A percentile compares a stretch with the other conserved stretches of the same genome.
These are phyloP conservation scores for Caenorhabditis sulstoni DNA, from an alignment of 2,888 invertebrate species.

Conservation along the genomic window DNA sequence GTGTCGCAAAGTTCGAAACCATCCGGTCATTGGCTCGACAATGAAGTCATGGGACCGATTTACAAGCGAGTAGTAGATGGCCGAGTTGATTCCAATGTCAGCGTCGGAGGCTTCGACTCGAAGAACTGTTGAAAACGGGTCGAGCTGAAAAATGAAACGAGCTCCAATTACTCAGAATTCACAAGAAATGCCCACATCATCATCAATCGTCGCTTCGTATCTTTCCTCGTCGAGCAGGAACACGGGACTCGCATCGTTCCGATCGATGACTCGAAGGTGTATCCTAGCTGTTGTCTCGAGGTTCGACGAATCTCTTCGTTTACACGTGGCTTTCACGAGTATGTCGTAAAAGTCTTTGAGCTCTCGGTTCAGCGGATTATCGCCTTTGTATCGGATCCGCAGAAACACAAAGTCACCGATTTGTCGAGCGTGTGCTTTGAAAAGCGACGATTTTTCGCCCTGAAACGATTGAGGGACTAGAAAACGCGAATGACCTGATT, in stretches of 20 bases:
- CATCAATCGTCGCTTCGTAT: constrained; percentile 84
- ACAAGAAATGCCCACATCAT: constrained; percentile 56
- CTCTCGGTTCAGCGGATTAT: constrained; percentile 93
- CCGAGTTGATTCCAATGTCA: constrained; percentile 94
- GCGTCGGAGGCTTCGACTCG: constrained; percentile 91
- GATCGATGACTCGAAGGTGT: constrained; percentile 80
- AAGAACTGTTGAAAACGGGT: constrained; percentile 72
- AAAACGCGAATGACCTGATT: neutral
- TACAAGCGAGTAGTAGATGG: constrained; percentile 93
- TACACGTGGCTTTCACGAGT: constrained; percentile 85
- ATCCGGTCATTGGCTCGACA: constrained; percentile 89
- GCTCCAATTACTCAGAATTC: neutral
- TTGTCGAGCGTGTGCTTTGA: constrained; percentile 70
- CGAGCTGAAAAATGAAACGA: constrained; percentile 52
- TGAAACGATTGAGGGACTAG: constrained; percentile 8
- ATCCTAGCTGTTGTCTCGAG: constrained; percentile 77
- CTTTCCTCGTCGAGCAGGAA: constrained; percentile 89
- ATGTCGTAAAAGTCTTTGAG: constrained; percentile 80
- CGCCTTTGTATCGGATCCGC: constrained; percentile 90
- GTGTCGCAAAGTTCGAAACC: constrained; percentile 69
- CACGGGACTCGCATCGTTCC: constrained; percentile 90
- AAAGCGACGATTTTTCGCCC: constrained; percentile 63
- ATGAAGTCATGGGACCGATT: constrained; percentile 86
- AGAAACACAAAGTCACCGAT: constrained; percentile 97
- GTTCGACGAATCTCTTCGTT: constrained; percentile 81